Evolutionary conservation across 2,113 vertebrate species (phyloP).

Genomic region (Gopherus evgoodei): DNA sequence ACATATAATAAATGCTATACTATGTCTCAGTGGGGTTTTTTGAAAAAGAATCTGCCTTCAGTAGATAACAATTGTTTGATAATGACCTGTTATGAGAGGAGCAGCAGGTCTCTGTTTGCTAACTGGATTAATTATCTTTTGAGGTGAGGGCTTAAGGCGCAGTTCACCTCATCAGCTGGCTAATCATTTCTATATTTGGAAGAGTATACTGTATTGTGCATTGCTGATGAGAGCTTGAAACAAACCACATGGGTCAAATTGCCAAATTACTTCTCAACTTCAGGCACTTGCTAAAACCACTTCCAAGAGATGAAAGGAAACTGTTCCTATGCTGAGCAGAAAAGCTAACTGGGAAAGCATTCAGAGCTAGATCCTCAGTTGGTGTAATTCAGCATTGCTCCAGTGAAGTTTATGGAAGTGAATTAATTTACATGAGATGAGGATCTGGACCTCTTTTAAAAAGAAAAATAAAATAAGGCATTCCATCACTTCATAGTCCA

Average conservation of each 20-base stretch:
- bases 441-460: background rate
- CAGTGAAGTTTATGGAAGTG: background rate
- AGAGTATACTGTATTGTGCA: background rate
- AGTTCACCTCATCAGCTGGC: slow-evolving; percentile 3
- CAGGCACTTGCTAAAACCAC: background rate
- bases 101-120: slow-evolving; percentile 43
- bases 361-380: background rate
- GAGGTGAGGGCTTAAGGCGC: slow-evolving; percentile 15
- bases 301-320: background rate
- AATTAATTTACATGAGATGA: background rate
- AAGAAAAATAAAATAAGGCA: background rate
- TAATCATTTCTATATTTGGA: slow-evolving; percentile 36
- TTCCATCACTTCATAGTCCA: background rate
- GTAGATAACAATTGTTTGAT: slow-evolving; percentile 20
- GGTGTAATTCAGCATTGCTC: background rate
- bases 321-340: background rate
- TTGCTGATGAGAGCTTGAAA: background rate
- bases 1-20: slow-evolving; percentile 43
- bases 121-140: slow-evolving; percentile 63
- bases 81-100: slow-evolving; percentile 49
- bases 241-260: background rate
- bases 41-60: slow-evolving; percentile 34
- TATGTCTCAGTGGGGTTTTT: slow-evolving; percentile 27
- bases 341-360: fast-evolving
- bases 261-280: slow-evolving; percentile 23